A percentile compares a stretch with the other conserved stretches of the same genome.
phyloP scores from a whole-genome alignment of 2,797 vertebrate species.

The Platalea minor region DNA sequence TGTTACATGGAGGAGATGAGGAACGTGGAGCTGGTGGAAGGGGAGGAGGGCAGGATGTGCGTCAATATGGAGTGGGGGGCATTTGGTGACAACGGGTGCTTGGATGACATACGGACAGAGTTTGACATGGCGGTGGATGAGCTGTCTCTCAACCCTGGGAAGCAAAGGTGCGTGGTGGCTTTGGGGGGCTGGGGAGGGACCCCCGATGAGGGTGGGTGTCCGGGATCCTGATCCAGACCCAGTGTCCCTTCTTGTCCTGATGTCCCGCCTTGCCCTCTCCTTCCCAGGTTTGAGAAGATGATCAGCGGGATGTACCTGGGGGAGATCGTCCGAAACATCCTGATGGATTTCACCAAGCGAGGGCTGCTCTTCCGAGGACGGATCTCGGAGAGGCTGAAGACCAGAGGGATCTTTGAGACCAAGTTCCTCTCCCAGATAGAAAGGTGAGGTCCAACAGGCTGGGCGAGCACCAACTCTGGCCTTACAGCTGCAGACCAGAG shows the following conservation, averaged over 20 bases:
- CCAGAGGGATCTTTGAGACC: conserved; percentile 92
- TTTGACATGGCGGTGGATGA: conserved; percentile 88
- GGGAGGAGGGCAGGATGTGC: conserved; percentile 89
- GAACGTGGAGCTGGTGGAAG: conserved; percentile 90
- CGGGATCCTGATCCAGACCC: neutral
- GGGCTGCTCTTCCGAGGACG: conserved; percentile 92
- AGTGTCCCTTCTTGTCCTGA: neutral
- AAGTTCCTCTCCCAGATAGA: conserved; percentile 97
- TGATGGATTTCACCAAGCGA: conserved; percentile 88
- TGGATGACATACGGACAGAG: conserved; percentile 86
- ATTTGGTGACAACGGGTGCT: conserved; percentile 87
- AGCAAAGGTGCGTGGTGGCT: conserved; percentile 82
- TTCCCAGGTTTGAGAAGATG: conserved; percentile 93
- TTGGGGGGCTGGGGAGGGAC: neutral
- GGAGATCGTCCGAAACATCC: conserved; percentile 71
- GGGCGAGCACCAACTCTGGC: neutral
- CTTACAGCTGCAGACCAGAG: neutral
- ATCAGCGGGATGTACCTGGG: conserved; percentile 98
- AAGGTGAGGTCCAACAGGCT: conserved; percentile 76
- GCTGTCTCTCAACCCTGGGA: conserved; percentile 83
- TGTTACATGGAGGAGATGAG: conserved; percentile 98
- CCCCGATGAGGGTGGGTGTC: accelerated
- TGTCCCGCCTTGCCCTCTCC: neutral
- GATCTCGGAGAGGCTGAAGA: conserved; percentile 91
- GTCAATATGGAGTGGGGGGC: conserved; percentile 97